These are phyloP conservation scores for Panzeria rudis DNA, from an alignment of 2,888 invertebrate species.

Conservation along the genomic window DNA sequence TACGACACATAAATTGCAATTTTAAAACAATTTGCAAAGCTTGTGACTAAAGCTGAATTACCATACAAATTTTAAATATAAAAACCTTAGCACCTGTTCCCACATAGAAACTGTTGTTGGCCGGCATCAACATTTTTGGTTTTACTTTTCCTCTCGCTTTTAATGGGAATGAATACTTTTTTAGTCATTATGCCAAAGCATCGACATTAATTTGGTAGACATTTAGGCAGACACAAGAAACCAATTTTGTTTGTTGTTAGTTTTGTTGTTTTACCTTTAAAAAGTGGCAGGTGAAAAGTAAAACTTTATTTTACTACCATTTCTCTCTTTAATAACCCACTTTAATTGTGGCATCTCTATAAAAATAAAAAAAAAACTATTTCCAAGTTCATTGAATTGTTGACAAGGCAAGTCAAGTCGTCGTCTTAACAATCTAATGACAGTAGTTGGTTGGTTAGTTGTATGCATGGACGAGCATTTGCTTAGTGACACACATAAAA, in stretches of 20 bases:
- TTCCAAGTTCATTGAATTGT: constrained; percentile 65
- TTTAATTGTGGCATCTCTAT: constrained; percentile 59
- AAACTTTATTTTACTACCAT: constrained; percentile 56
- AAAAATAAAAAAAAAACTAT: not conserved
- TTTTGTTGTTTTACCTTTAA: constrained; percentile 2
- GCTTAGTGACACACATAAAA: constrained; percentile 63
- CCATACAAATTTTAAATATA: not conserved
- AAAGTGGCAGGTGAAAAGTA: constrained; percentile 65
- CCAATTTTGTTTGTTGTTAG: constrained; percentile 28
- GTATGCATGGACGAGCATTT: constrained; percentile 31
- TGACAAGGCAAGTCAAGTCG: constrained; percentile 51
- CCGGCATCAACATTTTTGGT: constrained; percentile 14
- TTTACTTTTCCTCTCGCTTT: constrained; percentile 52
- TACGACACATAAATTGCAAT: not conserved
- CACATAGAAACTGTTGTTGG: not conserved
- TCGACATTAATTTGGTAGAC: constrained; percentile 56
- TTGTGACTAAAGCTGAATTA: not conserved
- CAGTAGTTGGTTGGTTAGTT: constrained; percentile 30
- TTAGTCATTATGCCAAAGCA: constrained; percentile 55
- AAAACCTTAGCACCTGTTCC: constrained; percentile 36
- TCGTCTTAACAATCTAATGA: constrained; percentile 51
- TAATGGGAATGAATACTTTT: constrained; percentile 20
- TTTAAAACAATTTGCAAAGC: constrained; percentile 22
- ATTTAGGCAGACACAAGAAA: constrained; percentile 66
- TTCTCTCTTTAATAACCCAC: constrained; percentile 64